A percentile compares a stretch with the other conserved stretches of the same genome.
These are phyloP conservation scores for Pangasius macronema DNA, from an alignment of 2,797 vertebrate genomes.

Conservation along the genomic window DNA sequence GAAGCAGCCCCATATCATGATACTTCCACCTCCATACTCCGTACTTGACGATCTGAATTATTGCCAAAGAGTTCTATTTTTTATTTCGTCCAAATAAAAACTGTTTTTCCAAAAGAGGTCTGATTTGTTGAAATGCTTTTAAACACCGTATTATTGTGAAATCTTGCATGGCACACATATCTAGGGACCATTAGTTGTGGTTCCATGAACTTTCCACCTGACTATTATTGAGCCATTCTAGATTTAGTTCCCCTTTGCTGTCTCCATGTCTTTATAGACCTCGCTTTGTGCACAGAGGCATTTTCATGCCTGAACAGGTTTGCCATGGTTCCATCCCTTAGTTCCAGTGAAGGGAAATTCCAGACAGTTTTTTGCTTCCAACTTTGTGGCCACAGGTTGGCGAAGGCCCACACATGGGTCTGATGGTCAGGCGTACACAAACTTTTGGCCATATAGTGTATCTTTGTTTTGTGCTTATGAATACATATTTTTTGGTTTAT, in stretches of 20 bases:
- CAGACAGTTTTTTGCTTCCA: not conserved
- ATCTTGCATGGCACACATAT: not conserved
- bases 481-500: not conserved
- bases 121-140: not conserved
- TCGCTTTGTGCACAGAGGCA: not conserved
- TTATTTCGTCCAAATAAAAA: too few species aligned
- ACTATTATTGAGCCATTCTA: not conserved
- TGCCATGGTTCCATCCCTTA: not conserved
- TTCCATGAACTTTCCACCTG: not conserved
- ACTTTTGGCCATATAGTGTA: not conserved
- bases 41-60: too few species aligned
- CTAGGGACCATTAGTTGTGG: not conserved
- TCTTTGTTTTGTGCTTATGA: not conserved
- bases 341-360: not conserved
- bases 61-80: too few species aligned
- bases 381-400: not conserved
- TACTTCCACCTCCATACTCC: not conserved
- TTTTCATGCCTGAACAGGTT: not conserved
- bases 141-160: not conserved
- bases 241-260: not conserved
- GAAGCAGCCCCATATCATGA: not conserved
- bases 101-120: not conserved
- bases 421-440: not conserved
- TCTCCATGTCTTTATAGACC: not conserved
- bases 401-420: not conserved